These are phyloP conservation scores for Phanerotoma sp. DNA, from an alignment of 2,888 invertebrate genomes.

Conservation along the genomic window DNA sequence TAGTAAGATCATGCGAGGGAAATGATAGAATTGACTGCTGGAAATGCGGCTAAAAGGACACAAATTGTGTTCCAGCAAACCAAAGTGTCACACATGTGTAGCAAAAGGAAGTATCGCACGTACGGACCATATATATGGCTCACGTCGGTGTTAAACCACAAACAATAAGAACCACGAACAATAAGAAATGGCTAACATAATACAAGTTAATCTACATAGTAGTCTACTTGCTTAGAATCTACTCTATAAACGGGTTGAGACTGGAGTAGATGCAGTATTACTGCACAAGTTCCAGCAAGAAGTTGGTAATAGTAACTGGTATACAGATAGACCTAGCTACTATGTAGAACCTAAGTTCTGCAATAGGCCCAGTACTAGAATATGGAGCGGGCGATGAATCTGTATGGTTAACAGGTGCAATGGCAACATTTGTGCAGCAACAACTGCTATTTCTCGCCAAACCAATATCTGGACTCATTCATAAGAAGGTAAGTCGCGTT, in stretches of 20 bases:
- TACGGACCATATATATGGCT: neutral
- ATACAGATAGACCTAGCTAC: slow-evolving; percentile 1
- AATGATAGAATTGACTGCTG: neutral
- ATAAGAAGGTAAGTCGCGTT: neutral
- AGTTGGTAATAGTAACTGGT: neutral
- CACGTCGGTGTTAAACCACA: neutral
- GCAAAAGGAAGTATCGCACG: neutral
- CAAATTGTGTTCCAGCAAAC: neutral
- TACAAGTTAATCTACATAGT: neutral
- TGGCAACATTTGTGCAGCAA: neutral
- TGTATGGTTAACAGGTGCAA: neutral
- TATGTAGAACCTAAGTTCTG: neutral
- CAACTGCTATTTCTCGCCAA: neutral
- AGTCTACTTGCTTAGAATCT: too few relatives aligned
- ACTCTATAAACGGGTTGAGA: too few relatives aligned
- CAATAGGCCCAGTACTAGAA: neutral
- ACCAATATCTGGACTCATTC: neutral
- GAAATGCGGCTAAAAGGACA: neutral
- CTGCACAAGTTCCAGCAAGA: too few relatives aligned
- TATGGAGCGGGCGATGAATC: neutral
- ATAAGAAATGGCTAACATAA: neutral
- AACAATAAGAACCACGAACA: too few relatives aligned
- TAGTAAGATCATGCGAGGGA: neutral
- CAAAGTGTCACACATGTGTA: neutral
- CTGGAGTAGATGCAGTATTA: too few relatives aligned